Base-by-base conservation (phyloP, 64 coral and sea anemone genomes). In the Stichodactyla mertensii region DNA sequence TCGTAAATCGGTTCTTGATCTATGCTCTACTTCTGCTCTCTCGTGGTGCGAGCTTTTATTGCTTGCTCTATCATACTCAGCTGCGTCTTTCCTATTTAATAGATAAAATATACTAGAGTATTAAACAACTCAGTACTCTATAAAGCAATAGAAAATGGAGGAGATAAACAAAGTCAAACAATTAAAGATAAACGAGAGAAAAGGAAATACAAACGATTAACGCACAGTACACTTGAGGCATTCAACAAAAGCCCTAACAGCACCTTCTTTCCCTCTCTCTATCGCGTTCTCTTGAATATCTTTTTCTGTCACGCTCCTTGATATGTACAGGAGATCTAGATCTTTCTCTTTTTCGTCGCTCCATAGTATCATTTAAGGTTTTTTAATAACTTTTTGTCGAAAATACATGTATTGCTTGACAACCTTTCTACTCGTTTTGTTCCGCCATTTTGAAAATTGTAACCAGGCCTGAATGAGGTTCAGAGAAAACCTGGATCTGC, bases 381-480 rank as follows among this genome's bases (percentile, higher is more conserved):
- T 53, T 81, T 55, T 16, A 81, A 55, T 52, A 52, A 20, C 51
- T 36, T 81, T 81, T 28, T 20, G 54, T 81, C 51, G 26, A 81
- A 53, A 45, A 45, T 45, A 45, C 36, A 45, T 45, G 36, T 45
- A 45, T 45, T 45, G 36, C 0, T 4, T 24, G 31, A 79, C 27
- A 14, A 79, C 9, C 6, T 52, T 81, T 52, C 26, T 28, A 53
- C 53, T 53, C 22, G 10, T 78, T 45, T 20, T 10, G 6, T 6
- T 16, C 78, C 78, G 78, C 78, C 78, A 81, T 81, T 81, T 81
- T 81, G 53, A 6, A 81, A 81, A 18, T 19, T 18, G 78, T 81
- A 81, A 55, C 78, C 78, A 81, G 52, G 78, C 78, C 78, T 81
- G 14, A 11, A 58, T 9, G 56, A 58, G 14, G 8, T 28, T 74